Base-by-base conservation (phyloP, 1,140 invertebrate species). In the Habropoda laboriosa region DNA sequence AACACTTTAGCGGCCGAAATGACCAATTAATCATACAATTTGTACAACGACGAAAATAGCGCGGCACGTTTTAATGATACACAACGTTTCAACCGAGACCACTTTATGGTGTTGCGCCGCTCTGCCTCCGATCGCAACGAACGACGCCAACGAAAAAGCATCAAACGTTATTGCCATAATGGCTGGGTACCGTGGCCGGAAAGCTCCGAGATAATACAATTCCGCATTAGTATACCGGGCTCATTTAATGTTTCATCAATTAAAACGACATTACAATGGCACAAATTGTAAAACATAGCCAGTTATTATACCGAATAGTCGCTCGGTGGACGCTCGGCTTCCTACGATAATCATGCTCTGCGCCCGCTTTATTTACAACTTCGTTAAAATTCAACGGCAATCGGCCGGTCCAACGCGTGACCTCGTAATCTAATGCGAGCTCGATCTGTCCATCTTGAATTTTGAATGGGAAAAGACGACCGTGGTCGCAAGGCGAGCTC, bases 221-320 rank as follows among this genome's bases (percentile, higher is more conserved):
- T 35, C 32, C 55, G 30, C 30, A 24, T 45, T 60, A 32, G 40
- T 73, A 21, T n/a, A 49, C n/a, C 40, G 70, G n/a, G 2, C 1
- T n/a, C 53, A 45, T 58, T 58, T 49, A 66, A 67, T 42, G 21
- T 45, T 57, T 32, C 73, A 67, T 67, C 27, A 55, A 57, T 76
- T 76, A 57, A 45, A 76, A 38, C 53, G 30, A 40, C 51, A 58
- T 77, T 68, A 77, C 30, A 68, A 68, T 53, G 45, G 16, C 27
- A 4, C 21, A 71, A 51, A 77, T 70, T 27, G 32, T 49, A 58
- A 61, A 60, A 53, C 45, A 61, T 21, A 32, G 30, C 0, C 24
- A 16, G 57, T 78, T 51, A 61, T 72, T 72, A 61, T 47, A 6
- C 10, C 4, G 47, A 42, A 78, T 53, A 53, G 67, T 38, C n/a